Conservation (phyloP, 2,113 vertebrate species). For the Xyrauchen texanus region DNA sequence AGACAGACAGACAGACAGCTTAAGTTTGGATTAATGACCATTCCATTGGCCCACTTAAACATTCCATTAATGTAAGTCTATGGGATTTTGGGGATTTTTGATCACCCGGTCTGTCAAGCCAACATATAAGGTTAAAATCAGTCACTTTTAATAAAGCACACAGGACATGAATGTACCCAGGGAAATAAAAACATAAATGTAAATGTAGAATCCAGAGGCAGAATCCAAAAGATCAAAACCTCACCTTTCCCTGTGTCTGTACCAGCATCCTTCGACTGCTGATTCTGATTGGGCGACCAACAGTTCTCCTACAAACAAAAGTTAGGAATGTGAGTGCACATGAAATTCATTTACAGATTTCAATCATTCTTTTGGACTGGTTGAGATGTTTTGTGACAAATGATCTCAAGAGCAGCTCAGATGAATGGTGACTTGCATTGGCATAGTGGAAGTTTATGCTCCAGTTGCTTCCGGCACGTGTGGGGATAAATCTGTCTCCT, state of each 20-base stretch:
- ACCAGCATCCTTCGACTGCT: conserved; percentile 74
- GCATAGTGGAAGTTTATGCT: conserved; percentile 81
- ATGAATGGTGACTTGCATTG: conserved; percentile 65
- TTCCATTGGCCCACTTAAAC: too few relatives aligned
- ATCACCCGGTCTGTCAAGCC: too few relatives aligned
- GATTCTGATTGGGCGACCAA: conserved; percentile 76
- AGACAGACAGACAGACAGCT: too few relatives aligned
- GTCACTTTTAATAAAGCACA: too few relatives aligned
- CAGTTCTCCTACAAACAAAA: conserved; percentile 74
- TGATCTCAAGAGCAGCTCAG: not conserved
- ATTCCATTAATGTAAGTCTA: too few relatives aligned
- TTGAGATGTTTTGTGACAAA: too few relatives aligned
- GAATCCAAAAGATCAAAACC: not conserved
- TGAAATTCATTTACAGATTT: not conserved
- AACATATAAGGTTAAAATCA: too few relatives aligned
- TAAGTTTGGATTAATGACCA: too few relatives aligned
- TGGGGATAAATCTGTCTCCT: conserved; percentile 79
- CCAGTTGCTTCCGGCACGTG: conserved; percentile 81
- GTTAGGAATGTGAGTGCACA: not conserved
- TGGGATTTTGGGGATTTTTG: too few relatives aligned
- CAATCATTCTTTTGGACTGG: not conserved
- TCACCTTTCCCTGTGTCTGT: conserved; percentile 80
- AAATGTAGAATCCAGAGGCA: too few relatives aligned
- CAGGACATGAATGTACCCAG: too few relatives aligned
- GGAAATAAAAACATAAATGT: too few relatives aligned